Evolutionary conservation across 1,140 invertebrate species (phyloP).

Genomic region (Zaprionus nigranus): DNA sequence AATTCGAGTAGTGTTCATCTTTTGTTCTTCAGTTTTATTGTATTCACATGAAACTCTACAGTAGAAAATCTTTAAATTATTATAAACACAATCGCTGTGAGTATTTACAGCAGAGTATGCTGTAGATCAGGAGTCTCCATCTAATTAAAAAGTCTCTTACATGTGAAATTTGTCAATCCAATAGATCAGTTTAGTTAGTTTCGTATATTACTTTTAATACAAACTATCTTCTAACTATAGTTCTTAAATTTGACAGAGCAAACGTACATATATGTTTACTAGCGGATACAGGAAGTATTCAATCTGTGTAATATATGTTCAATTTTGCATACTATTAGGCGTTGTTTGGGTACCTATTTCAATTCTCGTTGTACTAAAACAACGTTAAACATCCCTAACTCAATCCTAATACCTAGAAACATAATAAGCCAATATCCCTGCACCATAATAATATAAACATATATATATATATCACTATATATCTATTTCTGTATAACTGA

Average conservation of each 20-base stretch:
- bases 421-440: background rate
- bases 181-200: background rate
- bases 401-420: background rate
- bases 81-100: background rate
- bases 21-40: constrained; percentile 46
- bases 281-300: no score
- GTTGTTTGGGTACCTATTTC: background rate
- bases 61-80: constrained; percentile 60
- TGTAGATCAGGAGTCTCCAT: background rate
- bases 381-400: background rate
- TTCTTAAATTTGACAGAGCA: no score
- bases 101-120: background rate
- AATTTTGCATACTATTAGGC: no score
- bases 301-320: no score
- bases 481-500: background rate
- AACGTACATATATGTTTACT: no score
- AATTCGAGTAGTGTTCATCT: constrained; percentile 8
- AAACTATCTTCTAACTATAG: no score
- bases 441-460: no score
- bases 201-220: no score
- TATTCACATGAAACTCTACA: constrained; percentile 66
- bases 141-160: background rate
- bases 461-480: no score
- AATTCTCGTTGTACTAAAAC: background rate
- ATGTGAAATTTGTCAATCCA: background rate